A percentile compares a stretch with the other conserved stretches of the same genome.
phyloP scores from a whole-genome alignment of 2,888 invertebrate genomes.

The Leistus spinibarbis region DNA sequence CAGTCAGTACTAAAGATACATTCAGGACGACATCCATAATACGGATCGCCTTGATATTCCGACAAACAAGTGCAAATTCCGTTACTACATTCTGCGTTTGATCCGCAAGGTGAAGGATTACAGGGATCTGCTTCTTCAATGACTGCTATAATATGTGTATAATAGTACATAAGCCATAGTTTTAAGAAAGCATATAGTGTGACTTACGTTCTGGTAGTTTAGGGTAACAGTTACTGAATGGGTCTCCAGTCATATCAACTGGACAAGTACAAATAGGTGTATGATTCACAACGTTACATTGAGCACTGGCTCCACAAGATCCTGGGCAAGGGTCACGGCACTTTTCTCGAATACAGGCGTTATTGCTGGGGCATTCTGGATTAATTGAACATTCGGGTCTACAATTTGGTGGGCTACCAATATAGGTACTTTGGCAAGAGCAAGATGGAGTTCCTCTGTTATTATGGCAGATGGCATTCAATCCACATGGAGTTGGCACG shows the following conservation, averaged over 20 bases:
- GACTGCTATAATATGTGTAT: slow-evolving; percentile 50
- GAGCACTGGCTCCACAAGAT: slow-evolving; percentile 73
- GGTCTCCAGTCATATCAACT: slow-evolving; percentile 76
- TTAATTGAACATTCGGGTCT: slow-evolving; percentile 80
- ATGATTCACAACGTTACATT: slow-evolving; percentile 72
- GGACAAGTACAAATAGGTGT: slow-evolving; percentile 77
- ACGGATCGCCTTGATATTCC: slow-evolving; percentile 80
- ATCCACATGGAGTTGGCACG: slow-evolving; percentile 77
- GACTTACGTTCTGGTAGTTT: slow-evolving; percentile 56
- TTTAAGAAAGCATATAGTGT: neutral
- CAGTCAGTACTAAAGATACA: slow-evolving; percentile 72
- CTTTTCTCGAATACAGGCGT: slow-evolving; percentile 75
- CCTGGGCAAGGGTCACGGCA: slow-evolving; percentile 81
- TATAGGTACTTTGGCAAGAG: slow-evolving; percentile 72
- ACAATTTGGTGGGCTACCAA: slow-evolving; percentile 78
- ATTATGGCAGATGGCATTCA: slow-evolving; percentile 76
- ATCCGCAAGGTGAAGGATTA: slow-evolving; percentile 81
- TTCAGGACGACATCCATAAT: slow-evolving; percentile 73
- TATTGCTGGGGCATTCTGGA: slow-evolving; percentile 73
- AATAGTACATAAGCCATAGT: neutral
- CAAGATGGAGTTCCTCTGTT: slow-evolving; percentile 73
- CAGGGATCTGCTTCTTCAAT: slow-evolving; percentile 65
- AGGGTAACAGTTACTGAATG: slow-evolving; percentile 70
- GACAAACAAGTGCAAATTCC: slow-evolving; percentile 78
- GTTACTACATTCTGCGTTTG: slow-evolving; percentile 79